Evolutionary conservation across 53 echinoderm and acorn worm genomes (phyloP), one percentile per base, ranked within the genome.

Genomic region (Zoroaster sp.): DNA sequence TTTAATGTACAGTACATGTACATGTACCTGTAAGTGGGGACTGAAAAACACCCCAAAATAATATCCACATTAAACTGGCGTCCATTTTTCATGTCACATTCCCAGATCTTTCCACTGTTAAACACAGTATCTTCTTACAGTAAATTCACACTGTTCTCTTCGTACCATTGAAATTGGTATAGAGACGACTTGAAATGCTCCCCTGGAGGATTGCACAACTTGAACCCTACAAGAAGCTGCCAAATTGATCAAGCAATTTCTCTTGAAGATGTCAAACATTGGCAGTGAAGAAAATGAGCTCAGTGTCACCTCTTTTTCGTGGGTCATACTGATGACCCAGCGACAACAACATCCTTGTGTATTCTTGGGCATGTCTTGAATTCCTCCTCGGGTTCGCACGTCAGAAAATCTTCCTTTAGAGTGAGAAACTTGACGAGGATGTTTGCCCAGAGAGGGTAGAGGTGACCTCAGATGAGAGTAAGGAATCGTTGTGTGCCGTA

Each of bases 311-410:
- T 40, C 55, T 63, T 55, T 38, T 1, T 2, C 13, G 37, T 20
- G 40, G n/a, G 23, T 34, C 76, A 28, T 44, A 47, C 4, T 55
- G 71, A 47, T 15, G 38, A 38, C 23, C 36, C 37, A 35, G 23
- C 35, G 53, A 21, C 36, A 54, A 39, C 5, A 10, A n/a, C 18
- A 17, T 15, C 51, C 30, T 14, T 32, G 39, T 75, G 4, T 46
- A 75, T 43, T 76, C 18, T 46, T 34, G 51, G n/a, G 63, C 79
- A 66, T 67, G 66, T 39, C 82, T 82, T 82, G 82, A 82, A 82
- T 66, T 82, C 44, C 68, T 53, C n/a, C 47, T 32, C 35, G 35
- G 53, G 40, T 37, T 53, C 51, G 17, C 3, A 31, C 6, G 18
- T 28, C 52, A 36, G 34, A 35, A 38, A 14, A 35, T 55, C 38